These are phyloP conservation scores for Rhingia rostrata DNA, from an alignment of 2,888 invertebrate species.

Conservation along the genomic window DNA sequence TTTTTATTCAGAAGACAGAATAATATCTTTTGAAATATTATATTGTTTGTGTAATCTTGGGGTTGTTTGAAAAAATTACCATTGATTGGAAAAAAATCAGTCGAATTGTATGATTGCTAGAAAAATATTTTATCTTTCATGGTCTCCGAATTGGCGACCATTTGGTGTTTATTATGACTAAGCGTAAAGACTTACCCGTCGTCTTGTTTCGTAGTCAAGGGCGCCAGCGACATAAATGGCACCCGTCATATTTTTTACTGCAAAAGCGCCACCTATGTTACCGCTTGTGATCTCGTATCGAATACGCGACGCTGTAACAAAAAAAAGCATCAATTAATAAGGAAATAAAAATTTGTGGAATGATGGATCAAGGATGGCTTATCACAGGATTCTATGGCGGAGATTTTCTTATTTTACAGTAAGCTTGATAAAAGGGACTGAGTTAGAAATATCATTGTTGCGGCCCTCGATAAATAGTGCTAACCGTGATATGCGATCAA, in stretches of 20 bases:
- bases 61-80: too few species aligned
- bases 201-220: slow-evolving; percentile 97
- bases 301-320: slow-evolving; percentile 96
- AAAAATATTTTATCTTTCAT: not conserved
- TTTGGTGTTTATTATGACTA: not conserved
- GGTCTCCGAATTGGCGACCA: not conserved
- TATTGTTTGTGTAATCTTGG: too few species aligned
- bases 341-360: too few species aligned
- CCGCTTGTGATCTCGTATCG: slow-evolving; percentile 99
- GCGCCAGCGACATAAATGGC: slow-evolving; percentile 99
- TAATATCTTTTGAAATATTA: not conserved
- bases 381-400: too few species aligned
- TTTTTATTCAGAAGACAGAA: not conserved
- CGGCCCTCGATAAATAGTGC: too few species aligned
- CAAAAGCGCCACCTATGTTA: slow-evolving; percentile 98
- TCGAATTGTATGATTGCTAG: too few species aligned
- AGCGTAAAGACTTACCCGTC: slow-evolving; percentile 89
- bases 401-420: too few species aligned
- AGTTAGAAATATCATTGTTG: too few species aligned
- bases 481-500: too few species aligned
- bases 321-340: slow-evolving; percentile 30
- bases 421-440: too few species aligned
- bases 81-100: too few species aligned
- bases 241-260: slow-evolving; percentile 99
- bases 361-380: too few species aligned